phyloP scores from a whole-genome alignment of 2,797 vertebrate genomes.

The Characodon lateralis region DNA sequence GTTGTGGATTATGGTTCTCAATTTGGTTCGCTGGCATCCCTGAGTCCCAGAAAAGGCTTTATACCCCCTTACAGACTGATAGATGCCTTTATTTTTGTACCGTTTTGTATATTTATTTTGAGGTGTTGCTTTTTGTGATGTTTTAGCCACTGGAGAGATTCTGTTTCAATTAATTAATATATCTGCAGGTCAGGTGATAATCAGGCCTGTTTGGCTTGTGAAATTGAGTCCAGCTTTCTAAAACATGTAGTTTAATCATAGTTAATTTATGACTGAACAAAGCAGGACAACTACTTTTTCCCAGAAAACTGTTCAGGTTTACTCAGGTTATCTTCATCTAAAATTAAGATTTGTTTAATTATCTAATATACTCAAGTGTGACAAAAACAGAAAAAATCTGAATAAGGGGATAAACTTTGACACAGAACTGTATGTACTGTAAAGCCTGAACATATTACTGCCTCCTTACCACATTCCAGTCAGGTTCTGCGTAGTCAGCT shows the following conservation, averaged over 20 bases:
- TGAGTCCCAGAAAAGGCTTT: neutral
- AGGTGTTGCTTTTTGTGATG: neutral
- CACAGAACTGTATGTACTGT: neutral
- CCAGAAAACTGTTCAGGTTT: too few relatives aligned
- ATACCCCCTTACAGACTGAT: neutral
- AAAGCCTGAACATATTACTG: neutral
- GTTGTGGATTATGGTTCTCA: neutral
- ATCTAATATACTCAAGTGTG: neutral
- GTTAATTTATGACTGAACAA: too few relatives aligned
- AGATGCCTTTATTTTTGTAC: neutral
- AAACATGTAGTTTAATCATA: too few relatives aligned
- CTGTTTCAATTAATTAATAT: neutral
- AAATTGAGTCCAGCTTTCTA: too few relatives aligned
- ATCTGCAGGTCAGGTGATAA: neutral
- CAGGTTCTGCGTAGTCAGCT: constrained; percentile 73
- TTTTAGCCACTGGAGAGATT: neutral
- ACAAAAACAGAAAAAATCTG: neutral
- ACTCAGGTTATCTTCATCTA: neutral
- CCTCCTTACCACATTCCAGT: constrained; percentile 86
- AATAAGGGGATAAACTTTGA: neutral
- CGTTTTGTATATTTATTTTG: neutral
- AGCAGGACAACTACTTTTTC: too few relatives aligned
- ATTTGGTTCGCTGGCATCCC: neutral
- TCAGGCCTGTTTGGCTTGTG: neutral
- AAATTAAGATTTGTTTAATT: neutral